A percentile compares a stretch with the other conserved stretches of the same genome.
phyloP scores from a whole-genome alignment of 2,888 invertebrate genomes.

The Polymixis lichenea region DNA sequence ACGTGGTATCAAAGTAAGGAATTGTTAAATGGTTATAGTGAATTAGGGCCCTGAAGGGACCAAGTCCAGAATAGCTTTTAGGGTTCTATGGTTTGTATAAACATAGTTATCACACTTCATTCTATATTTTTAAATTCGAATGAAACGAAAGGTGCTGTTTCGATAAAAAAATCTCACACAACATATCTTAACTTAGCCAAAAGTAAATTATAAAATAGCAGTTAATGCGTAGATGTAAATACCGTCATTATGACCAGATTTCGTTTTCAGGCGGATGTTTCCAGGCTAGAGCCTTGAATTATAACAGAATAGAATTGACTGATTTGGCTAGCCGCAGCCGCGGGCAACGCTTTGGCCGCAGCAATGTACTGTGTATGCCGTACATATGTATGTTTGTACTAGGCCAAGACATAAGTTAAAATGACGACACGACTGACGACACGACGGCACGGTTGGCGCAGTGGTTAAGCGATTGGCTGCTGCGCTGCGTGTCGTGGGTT shows the following conservation, averaged over 20 bases:
- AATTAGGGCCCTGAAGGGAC: background rate
- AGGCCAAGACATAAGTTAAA: background rate
- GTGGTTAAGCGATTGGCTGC: no score
- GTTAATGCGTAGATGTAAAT: background rate
- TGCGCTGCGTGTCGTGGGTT: no score
- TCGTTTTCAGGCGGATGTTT: background rate
- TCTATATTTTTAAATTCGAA: background rate
- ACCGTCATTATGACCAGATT: background rate
- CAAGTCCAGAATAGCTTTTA: background rate
- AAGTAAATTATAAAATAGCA: background rate
- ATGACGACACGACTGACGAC: no score
- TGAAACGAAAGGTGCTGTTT: background rate
- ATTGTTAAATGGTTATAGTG: no score
- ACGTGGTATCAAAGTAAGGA: no score
- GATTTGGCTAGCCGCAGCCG: conserved; percentile 10
- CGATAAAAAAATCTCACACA: background rate
- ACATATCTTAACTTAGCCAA: background rate
- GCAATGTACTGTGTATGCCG: background rate
- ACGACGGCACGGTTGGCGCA: no score
- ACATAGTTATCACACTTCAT: background rate
- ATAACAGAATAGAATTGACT: conserved; percentile 24
- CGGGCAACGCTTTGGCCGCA: conserved; percentile 15
- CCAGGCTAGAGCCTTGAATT: background rate
- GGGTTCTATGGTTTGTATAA: background rate
- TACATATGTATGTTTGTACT: conserved; percentile 1